Percentiles rank a stretch among this genome's conserved stretches.
Evolutionary conservation across 2,797 vertebrate species (phyloP).

Genomic region (Sylvilagus floridanus): DNA sequence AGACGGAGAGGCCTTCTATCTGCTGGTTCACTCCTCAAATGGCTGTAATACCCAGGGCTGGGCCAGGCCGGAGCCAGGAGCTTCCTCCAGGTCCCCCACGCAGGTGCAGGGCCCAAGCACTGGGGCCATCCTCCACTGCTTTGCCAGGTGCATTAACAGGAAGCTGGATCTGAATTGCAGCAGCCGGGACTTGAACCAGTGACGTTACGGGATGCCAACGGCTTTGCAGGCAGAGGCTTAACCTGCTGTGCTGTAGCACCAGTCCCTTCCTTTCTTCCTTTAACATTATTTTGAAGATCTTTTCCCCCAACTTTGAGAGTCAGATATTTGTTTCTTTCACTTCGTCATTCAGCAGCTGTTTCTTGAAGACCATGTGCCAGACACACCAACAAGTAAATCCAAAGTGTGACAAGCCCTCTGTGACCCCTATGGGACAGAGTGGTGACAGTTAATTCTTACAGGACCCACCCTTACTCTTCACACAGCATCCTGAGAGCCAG

Average conservation of each 20-base stretch:
- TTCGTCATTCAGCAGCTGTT: background rate
- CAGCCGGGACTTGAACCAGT: no score
- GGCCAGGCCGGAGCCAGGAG: no score
- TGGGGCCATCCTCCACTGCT: no score
- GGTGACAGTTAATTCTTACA: background rate
- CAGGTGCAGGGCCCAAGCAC: no score
- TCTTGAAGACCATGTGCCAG: background rate
- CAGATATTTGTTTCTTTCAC: constrained; percentile 26
- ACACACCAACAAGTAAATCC: background rate
- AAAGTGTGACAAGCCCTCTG: background rate
- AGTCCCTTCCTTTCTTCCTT: background rate
- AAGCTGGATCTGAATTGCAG: no score
- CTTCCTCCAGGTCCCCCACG: no score
- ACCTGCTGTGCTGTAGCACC: background rate
- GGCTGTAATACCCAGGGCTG: no score
- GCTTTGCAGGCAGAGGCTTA: no score
- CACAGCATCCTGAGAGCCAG: background rate
- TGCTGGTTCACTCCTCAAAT: no score
- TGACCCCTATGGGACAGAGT: background rate
- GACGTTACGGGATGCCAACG: no score
- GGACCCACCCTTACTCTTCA: background rate
- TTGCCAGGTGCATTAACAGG: no score
- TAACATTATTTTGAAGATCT: background rate
- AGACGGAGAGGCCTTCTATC: no score
- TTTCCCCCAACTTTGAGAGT: background rate